Evolutionary conservation across 2,888 invertebrate species (phyloP).

Genomic region (Cephonodes hylas): DNA sequence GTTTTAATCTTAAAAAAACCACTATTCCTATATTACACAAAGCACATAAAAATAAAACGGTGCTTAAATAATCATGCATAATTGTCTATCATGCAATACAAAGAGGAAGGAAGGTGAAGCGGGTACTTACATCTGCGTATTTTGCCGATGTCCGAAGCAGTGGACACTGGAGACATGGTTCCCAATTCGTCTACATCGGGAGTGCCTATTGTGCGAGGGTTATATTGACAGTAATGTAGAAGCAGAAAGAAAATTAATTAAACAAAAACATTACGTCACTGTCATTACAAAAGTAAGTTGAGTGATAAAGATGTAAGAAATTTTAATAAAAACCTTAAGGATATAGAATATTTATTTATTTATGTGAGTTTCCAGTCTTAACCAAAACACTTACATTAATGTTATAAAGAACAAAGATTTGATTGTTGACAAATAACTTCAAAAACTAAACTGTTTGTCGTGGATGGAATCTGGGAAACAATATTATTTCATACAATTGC

Average conservation of each 20-base stretch:
- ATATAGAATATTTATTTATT: too few species aligned
- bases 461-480: too few species aligned
- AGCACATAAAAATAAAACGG: neutral
- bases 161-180: conserved; percentile 39
- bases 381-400: too few species aligned
- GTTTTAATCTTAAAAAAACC: too few species aligned
- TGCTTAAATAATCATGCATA: neutral
- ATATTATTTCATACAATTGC: too few species aligned
- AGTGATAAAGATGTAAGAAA: neutral
- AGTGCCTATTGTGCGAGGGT: neutral
- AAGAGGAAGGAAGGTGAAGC: neutral
- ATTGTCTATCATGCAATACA: neutral
- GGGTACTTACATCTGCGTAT: conserved; percentile 37
- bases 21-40: neutral
- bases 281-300: neutral
- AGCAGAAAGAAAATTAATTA: neutral
- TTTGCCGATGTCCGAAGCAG: conserved; percentile 42
- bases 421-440: too few species aligned
- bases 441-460: too few species aligned
- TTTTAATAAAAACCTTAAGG: too few species aligned
- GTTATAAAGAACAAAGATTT: too few species aligned
- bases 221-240: neutral
- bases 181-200: conserved; percentile 22
- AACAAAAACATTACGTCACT: neutral
- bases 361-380: too few species aligned